phyloP scores from a whole-genome alignment of 2,113 vertebrate species.

The Vombatus ursinus region DNA sequence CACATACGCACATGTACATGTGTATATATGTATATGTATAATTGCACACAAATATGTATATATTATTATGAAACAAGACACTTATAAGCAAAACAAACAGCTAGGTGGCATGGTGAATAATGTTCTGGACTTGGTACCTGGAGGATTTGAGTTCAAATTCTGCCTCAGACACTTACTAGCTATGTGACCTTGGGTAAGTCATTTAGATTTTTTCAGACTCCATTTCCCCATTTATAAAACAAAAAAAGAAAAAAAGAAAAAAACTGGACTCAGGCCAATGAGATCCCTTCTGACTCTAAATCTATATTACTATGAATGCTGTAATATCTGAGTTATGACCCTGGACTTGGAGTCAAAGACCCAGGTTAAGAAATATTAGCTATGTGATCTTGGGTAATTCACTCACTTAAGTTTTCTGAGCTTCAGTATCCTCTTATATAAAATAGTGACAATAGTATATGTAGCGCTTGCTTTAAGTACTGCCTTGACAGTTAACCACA shows the following conservation, averaged over 20 bases:
- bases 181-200: neutral
- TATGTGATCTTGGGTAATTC: neutral
- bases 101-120: rapidly evolving
- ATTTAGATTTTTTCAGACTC: neutral
- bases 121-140: neutral
- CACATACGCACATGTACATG: too few species aligned
- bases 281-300: neutral
- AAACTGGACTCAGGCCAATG: neutral
- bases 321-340: neutral
- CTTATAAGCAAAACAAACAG: neutral
- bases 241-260: too few species aligned
- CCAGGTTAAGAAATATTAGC: neutral
- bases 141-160: rapidly evolving
- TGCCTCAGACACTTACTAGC: rapidly evolving
- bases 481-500: neutral
- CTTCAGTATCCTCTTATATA: neutral
- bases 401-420: neutral
- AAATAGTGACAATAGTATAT: neutral
- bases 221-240: neutral
- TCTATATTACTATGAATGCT: neutral
- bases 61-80: neutral
- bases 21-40: too few species aligned
- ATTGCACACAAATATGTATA: too few species aligned
- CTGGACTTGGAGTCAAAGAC: neutral
- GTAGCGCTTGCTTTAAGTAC: neutral